Evolutionary conservation across 2,888 invertebrate species (phyloP).

Genomic region (Epicampocera succincta): DNA sequence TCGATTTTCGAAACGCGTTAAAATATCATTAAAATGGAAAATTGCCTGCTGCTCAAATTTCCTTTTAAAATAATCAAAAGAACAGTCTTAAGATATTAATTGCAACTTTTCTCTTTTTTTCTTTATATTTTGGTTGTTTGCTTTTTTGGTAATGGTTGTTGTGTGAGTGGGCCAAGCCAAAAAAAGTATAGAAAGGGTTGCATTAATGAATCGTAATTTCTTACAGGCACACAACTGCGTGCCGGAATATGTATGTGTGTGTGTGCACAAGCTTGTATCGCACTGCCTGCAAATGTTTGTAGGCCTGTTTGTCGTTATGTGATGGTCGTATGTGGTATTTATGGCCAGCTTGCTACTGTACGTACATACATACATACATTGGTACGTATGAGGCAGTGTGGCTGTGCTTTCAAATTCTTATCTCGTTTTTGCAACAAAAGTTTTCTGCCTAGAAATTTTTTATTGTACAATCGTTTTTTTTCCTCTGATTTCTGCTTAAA

Average conservation of each 20-base stretch:
- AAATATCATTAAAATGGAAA: constrained; percentile 55
- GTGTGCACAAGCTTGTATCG: not conserved
- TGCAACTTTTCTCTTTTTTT: constrained; percentile 16
- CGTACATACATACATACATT: not conserved
- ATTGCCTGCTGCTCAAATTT: constrained; percentile 34
- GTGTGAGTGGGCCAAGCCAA: constrained; percentile 16
- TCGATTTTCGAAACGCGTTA: constrained; percentile 12
- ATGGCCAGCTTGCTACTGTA: constrained; percentile 42
- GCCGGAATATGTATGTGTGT: not conserved
- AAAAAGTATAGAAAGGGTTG: constrained; percentile 40
- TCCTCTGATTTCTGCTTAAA: not conserved
- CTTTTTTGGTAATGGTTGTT: constrained; percentile 19
- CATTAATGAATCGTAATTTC: constrained; percentile 27
- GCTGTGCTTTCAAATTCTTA: constrained; percentile 56
- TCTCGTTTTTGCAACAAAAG: constrained; percentile 58
- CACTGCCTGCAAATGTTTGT: not conserved
- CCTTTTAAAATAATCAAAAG: constrained; percentile 36
- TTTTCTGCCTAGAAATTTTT: constrained; percentile 54
- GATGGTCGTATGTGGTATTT: constrained; percentile 22
- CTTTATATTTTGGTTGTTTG: not conserved
- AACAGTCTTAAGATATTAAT: constrained; percentile 58
- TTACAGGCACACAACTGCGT: constrained; percentile 1
- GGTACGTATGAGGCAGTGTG: not conserved
- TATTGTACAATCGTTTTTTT: constrained; percentile 26
- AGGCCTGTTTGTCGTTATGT: not conserved